phyloP scores from a whole-genome alignment of 2,797 vertebrate species.

The Pipistrellus pipistrellus region DNA sequence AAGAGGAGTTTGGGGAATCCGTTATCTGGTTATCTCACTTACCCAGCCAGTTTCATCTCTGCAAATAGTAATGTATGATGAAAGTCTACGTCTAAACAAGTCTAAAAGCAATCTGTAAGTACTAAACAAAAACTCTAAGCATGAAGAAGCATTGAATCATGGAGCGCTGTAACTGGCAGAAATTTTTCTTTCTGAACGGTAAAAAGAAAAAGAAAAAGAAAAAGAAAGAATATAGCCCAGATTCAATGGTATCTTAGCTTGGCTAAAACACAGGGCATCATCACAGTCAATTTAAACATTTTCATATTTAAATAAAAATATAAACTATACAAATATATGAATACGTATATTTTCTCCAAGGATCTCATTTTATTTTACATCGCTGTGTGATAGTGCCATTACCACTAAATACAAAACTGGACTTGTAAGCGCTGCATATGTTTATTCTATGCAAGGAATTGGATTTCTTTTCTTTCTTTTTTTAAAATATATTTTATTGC shows the following conservation, averaged over 20 bases:
- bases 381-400: background rate
- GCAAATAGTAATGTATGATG: background rate
- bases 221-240: background rate
- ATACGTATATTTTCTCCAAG: background rate
- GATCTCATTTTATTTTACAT: conserved; percentile 21
- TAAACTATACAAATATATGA: background rate
- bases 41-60: background rate
- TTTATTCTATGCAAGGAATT: background rate
- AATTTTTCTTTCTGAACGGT: background rate
- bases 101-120: background rate
- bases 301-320: background rate
- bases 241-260: background rate
- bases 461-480: background rate
- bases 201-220: background rate
- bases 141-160: background rate
- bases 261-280: background rate
- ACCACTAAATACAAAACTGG: background rate
- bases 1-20: background rate
- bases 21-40: background rate
- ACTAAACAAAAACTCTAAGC: conserved; percentile 4
- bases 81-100: background rate
- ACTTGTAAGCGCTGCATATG: background rate
- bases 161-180: background rate
- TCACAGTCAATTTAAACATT: background rate
- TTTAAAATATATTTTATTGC: too few relatives aligned